Evolutionary conservation across 2,797 vertebrate species (phyloP).

Genomic region (Sebastes elongatus): DNA sequence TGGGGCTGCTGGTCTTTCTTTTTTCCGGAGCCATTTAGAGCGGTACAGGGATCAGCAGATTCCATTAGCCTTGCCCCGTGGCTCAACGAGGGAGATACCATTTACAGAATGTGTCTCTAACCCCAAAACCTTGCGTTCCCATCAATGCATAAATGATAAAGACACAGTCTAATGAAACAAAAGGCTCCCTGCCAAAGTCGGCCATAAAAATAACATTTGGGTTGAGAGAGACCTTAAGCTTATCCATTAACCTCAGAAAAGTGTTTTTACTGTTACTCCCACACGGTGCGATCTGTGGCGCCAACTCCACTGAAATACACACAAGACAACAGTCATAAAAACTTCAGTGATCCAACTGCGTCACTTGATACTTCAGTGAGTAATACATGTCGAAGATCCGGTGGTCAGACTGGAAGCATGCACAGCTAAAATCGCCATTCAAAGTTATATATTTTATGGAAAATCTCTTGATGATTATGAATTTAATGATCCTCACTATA

Average conservation of each 20-base stretch:
- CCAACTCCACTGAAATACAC: conserved; percentile 39
- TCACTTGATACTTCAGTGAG: conserved; percentile 12
- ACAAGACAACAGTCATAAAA: conserved; percentile 48
- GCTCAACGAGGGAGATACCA: conserved; percentile 79
- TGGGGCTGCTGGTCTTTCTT: conserved; percentile 34
- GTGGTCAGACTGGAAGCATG: background rate
- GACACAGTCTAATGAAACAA: conserved; percentile 82
- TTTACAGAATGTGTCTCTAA: conserved; percentile 81
- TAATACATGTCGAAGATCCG: background rate
- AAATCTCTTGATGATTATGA: background rate
- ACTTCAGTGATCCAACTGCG: conserved; percentile 26
- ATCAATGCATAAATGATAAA: conserved; percentile 85
- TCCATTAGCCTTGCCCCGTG: conserved; percentile 83
- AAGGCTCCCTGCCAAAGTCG: conserved; percentile 78
- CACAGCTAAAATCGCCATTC: background rate
- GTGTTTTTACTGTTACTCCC: conserved; percentile 48
- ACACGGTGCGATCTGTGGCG: conserved; percentile 17
- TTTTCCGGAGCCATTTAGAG: conserved; percentile 70
- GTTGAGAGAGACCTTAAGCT: conserved; percentile 69
- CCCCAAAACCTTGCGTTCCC: conserved; percentile 80
- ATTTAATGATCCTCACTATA: background rate
- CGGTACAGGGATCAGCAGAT: conserved; percentile 74
- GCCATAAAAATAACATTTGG: conserved; percentile 83
- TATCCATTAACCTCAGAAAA: conserved; percentile 75
- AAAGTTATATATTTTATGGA: background rate